Base-by-base conservation (phyloP, 2,888 invertebrate genomes). In the Sericinus montela region DNA sequence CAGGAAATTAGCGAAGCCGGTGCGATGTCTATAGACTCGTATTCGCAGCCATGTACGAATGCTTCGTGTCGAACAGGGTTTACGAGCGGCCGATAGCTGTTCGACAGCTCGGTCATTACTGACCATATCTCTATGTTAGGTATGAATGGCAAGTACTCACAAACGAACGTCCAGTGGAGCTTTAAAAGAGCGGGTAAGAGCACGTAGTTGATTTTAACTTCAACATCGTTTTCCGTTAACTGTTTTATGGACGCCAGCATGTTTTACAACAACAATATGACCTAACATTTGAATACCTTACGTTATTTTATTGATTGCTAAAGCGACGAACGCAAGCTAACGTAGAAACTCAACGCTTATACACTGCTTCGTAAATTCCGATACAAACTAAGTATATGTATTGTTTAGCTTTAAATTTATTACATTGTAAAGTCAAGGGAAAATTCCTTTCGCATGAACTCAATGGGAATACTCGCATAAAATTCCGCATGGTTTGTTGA, bases 61-160 rank as follows among this genome's bases (percentile, higher is more conserved):
- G 72, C 66, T 72, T 80, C 75, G 76, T 70, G 81, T 75, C 69
- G 78, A 75, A 74, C 73, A 73, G 72, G 72, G 78, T 86, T 86
- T 86, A 86, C 80, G 86, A 85, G 80, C 83, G 69, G 72, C 75
- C 83, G 85, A 84, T 83, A 83, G 79, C 78, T 70, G 72, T 66
- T 71, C 73, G 71, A 62, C 75, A 69, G 68, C 69, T 72, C 71
- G 71, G 76, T 83, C 85, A 82, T 86, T 85, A 84, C 76, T 72
- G 69, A 68, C 78, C 79, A 85, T 86, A 85, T 82, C 84, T 83
- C 80, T 82, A 72, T 77, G 81, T 75, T 69, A 69, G 74, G 77
- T 80, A 84, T 83, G 86, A 84, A 84, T 84, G 78, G 81, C 73
- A 75, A 80, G 75, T 73, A 74, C 75, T 80, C 72, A 76, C 80